Percentiles rank a stretch among this genome's conserved stretches.
These are phyloP conservation scores for Eurystomus glaucurus DNA, from an alignment of 2,797 vertebrate genomes.

Conservation along the genomic window DNA sequence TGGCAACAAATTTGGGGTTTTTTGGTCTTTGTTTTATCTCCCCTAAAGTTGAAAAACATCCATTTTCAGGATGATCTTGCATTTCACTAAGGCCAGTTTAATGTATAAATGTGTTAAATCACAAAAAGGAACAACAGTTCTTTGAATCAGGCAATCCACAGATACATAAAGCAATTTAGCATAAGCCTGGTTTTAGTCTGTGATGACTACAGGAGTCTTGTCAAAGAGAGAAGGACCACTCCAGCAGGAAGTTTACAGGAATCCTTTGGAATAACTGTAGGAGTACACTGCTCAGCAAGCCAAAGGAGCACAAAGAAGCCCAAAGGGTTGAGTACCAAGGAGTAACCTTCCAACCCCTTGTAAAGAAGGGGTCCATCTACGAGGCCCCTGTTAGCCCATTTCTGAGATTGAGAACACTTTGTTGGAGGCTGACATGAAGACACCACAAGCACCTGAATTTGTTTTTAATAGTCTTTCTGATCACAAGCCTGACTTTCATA, in stretches of 20 bases:
- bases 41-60: background rate
- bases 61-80: background rate
- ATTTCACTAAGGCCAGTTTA: background rate
- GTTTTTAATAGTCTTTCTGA: background rate
- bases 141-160: background rate
- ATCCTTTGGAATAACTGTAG: background rate
- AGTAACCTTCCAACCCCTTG: background rate
- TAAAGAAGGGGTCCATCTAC: accelerated
- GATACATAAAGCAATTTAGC: background rate
- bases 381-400: accelerated
- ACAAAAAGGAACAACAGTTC: background rate
- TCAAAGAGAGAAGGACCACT: background rate
- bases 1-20: background rate
- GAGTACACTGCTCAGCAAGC: background rate
- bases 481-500: background rate
- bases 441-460: background rate
- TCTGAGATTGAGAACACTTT: background rate
- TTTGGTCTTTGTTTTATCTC: background rate
- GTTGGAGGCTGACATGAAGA: background rate
- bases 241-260: background rate
- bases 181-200: background rate
- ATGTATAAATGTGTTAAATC: background rate
- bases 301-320: background rate
- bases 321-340: background rate
- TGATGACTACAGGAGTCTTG: background rate